Conservation (phyloP, 2,113 vertebrate genomes). For the Salvelinus alpinus region DNA sequence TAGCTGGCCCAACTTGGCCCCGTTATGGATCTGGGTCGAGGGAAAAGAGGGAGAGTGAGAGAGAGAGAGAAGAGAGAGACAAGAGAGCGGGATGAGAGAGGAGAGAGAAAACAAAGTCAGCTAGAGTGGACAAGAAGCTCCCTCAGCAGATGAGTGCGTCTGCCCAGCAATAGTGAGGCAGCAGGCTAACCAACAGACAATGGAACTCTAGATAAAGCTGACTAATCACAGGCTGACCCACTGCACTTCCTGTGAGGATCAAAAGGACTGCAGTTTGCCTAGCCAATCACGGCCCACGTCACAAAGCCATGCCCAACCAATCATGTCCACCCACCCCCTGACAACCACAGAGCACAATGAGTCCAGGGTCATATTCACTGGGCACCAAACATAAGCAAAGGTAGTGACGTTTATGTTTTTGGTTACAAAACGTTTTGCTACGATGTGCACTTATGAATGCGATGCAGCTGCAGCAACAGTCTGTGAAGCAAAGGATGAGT, state of each 20-base stretch:
- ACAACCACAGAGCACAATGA: neutral
- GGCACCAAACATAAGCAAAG: neutral
- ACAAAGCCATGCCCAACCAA: conserved; percentile 57
- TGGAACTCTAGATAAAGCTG: conserved; percentile 18
- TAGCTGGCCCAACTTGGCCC: conserved; percentile 61
- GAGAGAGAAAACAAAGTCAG: neutral
- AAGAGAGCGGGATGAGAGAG: neutral
- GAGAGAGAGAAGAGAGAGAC: neutral
- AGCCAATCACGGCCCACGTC: conserved; percentile 25
- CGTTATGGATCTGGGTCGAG: conserved; percentile 50
- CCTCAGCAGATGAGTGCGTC: neutral
- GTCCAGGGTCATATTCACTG: conserved; percentile 14
- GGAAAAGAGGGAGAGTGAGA: neutral
- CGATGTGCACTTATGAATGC: too few relatives aligned
- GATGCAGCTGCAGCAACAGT: neutral
- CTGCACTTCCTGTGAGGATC: conserved; percentile 47
- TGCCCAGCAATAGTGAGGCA: too few relatives aligned
- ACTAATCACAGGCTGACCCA: conserved; percentile 41
- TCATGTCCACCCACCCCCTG: conserved; percentile 32
- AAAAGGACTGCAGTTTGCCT: conserved; percentile 31
- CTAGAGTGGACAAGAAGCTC: neutral
- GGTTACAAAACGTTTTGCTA: too few relatives aligned
- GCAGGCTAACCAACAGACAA: conserved; percentile 15
- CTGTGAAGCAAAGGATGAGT: neutral
- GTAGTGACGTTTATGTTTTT: too few relatives aligned